Base-by-base conservation (phyloP, 1,140 invertebrate species). In the Heterodera schachtii region DNA sequence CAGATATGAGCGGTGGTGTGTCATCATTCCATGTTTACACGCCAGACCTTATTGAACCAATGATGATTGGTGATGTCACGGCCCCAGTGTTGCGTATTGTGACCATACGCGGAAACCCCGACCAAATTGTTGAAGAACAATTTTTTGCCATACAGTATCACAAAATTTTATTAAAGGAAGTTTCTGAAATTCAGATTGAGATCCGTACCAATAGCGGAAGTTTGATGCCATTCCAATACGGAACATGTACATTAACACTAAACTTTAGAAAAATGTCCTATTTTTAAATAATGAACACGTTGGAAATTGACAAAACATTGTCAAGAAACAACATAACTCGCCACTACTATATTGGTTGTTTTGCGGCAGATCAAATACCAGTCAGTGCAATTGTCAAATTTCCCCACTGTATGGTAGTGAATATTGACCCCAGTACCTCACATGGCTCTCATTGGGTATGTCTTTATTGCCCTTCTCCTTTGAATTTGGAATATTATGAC, bases 11-110 rank as follows among this genome's bases (percentile, higher is more conserved):
- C 5, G 71, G 71, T 8, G 71, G 71, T 13, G 71, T 73, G 4
- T 75, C 74, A 71, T 75, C 74, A 3, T 71, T 81, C 79, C 31
- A 83, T 43, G 80, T 81, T 7, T 81, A 81, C 79, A 44, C 83
- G 1, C 80, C 80, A 13, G 80, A 82, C 31, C 80, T 81, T 7
- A 81, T 81, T 47, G 80, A 81, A 31, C 81, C 80, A 8, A 60
- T 81, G 60, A n/a, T 21, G n/a, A 76, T 81, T 47, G 80, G 80
- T 3, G 83, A 81, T 13, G 71, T 60, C 9, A 81, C 19, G 19
- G 81, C 80, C 9, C 80, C 80, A 8, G 19, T 81, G n/a, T 77
- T 81, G 7, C 80, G 80, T 16, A 82, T 80, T n/a, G 79, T 80
- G 2, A 73, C 44, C 16, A 73, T 46, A 73, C 71, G 71, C 3